Base-by-base conservation (phyloP, 1,140 invertebrate species). In the Cydia fagiglandana region DNA sequence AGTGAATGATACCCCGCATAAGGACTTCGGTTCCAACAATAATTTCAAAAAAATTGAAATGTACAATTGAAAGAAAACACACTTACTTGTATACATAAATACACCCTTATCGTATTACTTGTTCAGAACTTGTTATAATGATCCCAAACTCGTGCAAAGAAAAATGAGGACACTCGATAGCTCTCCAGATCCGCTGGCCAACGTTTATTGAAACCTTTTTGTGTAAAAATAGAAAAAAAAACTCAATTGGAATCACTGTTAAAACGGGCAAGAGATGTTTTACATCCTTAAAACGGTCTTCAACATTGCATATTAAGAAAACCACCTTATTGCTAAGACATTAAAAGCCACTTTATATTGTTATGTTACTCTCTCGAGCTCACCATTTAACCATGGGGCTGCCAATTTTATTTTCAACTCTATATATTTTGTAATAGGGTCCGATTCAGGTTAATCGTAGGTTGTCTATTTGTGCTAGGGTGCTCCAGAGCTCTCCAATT, bases 401-500 rank as follows among this genome's bases (percentile, higher is more conserved):
- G 38, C 75, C 76, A 53, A 73, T 73, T 73, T 24, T 83, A 77
- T 78, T 41, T 75, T 76, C 73, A 47, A 75, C 80, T 79, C 70
- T 81, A 78, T 61, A 47, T 6, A 7, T 34, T 68, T 6, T 9
- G 41, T 38, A 20, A 61, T 47, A 85, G 74, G 78, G 84, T 83
- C 56, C 75, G 70, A 56, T 81, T 81, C 83, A 41, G 77, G 75
- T 82, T 76, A 73, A 38, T 20, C 50, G 73, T 75, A 20, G 73
- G 73, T 68, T 80, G 82, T 85, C 80, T 84, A 76, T 81, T 83
- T 81, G 74, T 28, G 45, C 82, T 73, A 73, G 84, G 76, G 82
- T 73, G 66, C 83, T 86, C 75, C 34, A 41, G 34, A 68, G 83
- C 79, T 80, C 80, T 84, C 81, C 76, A 85, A 84, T 84, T 86